Evolutionary conservation across 2,888 invertebrate genomes (phyloP).

Genomic region (Sepioteuthis lessoniana): DNA sequence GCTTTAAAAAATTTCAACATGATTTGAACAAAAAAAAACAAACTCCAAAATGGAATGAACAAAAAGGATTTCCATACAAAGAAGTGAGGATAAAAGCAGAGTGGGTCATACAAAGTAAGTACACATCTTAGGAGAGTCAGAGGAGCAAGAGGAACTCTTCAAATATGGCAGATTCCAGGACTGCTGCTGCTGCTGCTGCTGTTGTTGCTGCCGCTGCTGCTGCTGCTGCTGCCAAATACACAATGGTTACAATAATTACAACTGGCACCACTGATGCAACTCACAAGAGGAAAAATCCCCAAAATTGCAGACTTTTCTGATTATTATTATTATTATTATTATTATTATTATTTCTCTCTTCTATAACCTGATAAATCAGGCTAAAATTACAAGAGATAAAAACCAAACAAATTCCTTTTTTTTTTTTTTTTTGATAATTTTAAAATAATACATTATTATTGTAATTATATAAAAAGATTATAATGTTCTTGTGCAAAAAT

Average conservation of each 20-base stretch:
- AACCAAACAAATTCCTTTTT: too few relatives aligned
- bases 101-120: background rate
- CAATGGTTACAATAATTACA: background rate
- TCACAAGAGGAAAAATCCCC: background rate
- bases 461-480: background rate
- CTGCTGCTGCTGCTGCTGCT: slow-evolving; percentile 46
- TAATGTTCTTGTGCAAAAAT: background rate
- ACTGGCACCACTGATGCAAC: background rate
- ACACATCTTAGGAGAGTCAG: background rate
- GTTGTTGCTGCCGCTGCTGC: slow-evolving; percentile 38
- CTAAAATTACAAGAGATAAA: background rate
- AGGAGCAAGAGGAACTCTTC: background rate
- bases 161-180: slow-evolving; percentile 37
- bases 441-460: background rate
- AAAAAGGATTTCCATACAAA: background rate
- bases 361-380: background rate
- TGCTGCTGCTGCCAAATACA: background rate
- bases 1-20: background rate
- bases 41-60: background rate
- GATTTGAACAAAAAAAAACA: background rate
- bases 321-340: background rate
- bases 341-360: background rate
- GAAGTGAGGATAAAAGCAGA: background rate
- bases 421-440: background rate
- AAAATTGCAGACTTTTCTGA: background rate